Conservation (phyloP, 2,797 vertebrate species). For the Pantherophis alleghaniensis region DNA sequence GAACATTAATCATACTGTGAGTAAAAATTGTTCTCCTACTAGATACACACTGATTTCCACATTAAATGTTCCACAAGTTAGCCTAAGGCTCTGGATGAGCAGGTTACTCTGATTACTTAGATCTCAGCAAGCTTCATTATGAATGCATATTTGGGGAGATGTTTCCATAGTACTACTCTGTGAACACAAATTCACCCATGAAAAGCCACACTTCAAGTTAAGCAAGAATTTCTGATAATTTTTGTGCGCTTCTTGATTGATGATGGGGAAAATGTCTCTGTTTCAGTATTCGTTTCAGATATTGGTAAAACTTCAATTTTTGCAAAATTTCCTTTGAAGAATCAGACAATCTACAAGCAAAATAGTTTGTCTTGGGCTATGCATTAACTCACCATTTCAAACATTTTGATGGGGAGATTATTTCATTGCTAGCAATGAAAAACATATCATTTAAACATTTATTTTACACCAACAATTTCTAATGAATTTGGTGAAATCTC, state of each 20-base stretch:
- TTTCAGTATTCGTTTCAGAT: conserved; percentile 39
- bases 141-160: conserved; percentile 13
- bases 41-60: conserved; percentile 39
- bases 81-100: conserved; percentile 33
- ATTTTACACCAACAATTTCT: conserved; percentile 26
- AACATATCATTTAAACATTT: conserved; percentile 4
- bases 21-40: conserved; percentile 49
- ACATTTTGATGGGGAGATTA: not conserved
- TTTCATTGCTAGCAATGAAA: conserved; percentile 16
- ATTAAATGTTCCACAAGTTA: conserved; percentile 36
- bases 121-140: not conserved
- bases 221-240: conserved; percentile 13
- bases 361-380: not conserved
- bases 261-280: not conserved
- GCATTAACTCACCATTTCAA: conserved; percentile 22
- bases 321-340: conserved; percentile 1
- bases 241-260: conserved; percentile 38
- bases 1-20: conserved; percentile 47
- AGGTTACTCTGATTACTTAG: conserved; percentile 32
- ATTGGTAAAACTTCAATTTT: not conserved
- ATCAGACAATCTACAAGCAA: not conserved
- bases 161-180: not conserved
- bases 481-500: conserved; percentile 23
- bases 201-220: not conserved
- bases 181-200: not conserved